Percentiles rank a stretch among this genome's conserved stretches.
These are phyloP conservation scores for Phalloptychus januarius DNA, from an alignment of 2,797 vertebrate genomes.

Conservation along the genomic window DNA sequence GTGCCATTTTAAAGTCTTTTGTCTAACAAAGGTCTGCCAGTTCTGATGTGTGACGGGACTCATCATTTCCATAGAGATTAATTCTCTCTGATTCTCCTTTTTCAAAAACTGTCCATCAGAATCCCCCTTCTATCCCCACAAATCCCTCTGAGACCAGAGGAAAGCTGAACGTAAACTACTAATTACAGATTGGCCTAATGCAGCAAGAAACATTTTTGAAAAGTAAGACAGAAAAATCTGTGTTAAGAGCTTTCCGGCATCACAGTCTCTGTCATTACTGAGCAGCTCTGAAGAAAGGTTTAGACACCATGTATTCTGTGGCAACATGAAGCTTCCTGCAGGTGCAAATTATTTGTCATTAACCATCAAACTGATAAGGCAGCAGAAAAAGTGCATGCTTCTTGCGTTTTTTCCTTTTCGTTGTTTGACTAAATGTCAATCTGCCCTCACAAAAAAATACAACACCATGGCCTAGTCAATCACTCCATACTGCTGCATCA, in stretches of 20 bases:
- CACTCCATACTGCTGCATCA: background rate
- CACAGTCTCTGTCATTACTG: slow-evolving; percentile 31
- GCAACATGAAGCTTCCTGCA: slow-evolving; percentile 19
- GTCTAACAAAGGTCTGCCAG: slow-evolving; percentile 48
- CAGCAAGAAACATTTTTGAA: slow-evolving; percentile 50
- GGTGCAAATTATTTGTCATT: slow-evolving; percentile 30
- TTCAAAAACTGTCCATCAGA: slow-evolving; percentile 39
- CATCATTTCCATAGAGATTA: slow-evolving; percentile 46
- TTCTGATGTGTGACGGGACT: slow-evolving; percentile 42
- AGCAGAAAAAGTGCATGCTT: slow-evolving; percentile 1
- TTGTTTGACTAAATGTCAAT: slow-evolving; percentile 25
- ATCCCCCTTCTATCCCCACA: slow-evolving; percentile 33
- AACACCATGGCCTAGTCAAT: background rate
- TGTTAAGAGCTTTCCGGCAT: slow-evolving; percentile 44
- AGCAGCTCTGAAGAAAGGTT: slow-evolving; percentile 17
- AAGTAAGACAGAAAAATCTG: background rate
- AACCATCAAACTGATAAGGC: slow-evolving; percentile 12
- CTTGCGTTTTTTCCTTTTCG: slow-evolving; percentile 14
- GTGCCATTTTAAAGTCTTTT: slow-evolving; percentile 26
- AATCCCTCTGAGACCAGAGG: slow-evolving; percentile 43
- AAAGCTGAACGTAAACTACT: slow-evolving; percentile 50
- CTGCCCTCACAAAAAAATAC: background rate
- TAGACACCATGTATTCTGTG: slow-evolving; percentile 6
- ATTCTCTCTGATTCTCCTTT: slow-evolving; percentile 44
- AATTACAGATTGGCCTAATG: slow-evolving; percentile 54